A percentile compares a stretch with the other conserved stretches of the same genome.
Evolutionary conservation across 2,797 vertebrate genomes (phyloP).

Genomic region (Falco naumanni): DNA sequence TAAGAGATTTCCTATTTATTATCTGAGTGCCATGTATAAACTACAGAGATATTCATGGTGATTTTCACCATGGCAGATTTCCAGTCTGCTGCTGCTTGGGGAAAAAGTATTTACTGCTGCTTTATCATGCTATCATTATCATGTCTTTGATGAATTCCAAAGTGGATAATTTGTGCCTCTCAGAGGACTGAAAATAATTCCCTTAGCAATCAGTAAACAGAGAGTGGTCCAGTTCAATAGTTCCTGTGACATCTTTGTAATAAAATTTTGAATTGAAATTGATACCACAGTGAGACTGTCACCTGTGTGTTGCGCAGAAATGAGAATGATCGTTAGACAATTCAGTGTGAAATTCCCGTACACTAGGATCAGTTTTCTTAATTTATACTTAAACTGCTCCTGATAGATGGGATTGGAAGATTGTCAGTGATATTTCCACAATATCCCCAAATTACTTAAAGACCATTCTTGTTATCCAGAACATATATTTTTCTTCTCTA

Average conservation of each 20-base stretch:
- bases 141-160: background rate
- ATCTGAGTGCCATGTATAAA: background rate
- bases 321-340: background rate
- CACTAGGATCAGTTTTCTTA: background rate
- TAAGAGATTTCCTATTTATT: background rate
- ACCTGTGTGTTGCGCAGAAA: background rate
- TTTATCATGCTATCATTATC: background rate
- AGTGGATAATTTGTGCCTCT: conserved; percentile 25
- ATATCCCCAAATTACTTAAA: background rate
- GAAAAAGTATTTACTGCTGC: background rate
- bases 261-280: background rate
- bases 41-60: background rate
- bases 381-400: background rate
- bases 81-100: background rate
- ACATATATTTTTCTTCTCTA: no score
- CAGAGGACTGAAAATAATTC: background rate
- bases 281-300: background rate
- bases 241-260: background rate
- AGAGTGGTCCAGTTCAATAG: background rate
- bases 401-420: background rate
- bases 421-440: background rate
- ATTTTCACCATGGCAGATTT: background rate
- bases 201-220: conserved; percentile 8
- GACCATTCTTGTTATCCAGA: background rate
- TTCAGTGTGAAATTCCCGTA: background rate